Base-by-base conservation (phyloP, 2,888 invertebrate species). In the Drosophila pseudotalamancana region DNA sequence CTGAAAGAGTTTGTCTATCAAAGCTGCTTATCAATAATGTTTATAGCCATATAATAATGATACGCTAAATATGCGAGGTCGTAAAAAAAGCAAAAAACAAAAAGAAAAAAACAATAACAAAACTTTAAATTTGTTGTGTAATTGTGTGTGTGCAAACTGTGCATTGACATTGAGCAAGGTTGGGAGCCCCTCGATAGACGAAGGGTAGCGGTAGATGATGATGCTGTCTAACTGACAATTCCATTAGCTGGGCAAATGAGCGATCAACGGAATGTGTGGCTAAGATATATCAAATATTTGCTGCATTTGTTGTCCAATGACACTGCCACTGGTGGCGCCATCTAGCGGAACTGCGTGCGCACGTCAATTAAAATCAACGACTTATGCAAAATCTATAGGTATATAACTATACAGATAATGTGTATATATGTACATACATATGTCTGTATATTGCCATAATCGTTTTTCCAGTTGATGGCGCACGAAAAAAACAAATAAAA, bases 101-200 rank as follows among this genome's bases (percentile, higher is more conserved):
- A 45, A 16, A 31, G 11, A 19, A 19, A 35, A 25, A 21, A 34
- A 43, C 40, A 31, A 54, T 18, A 34, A 50, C 40, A 51, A 68
- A 31, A 25, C 19, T 50, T 50, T 42, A 43, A 55, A 4, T 61
- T 60, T 14, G 39, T 65, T 65, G 29, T 45, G 60, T 60, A 75
- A 79, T 83, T 79, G 75, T 71, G 68, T 65, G 54, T 34, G 68
- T 65, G 54, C 37, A 34, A 55, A 31, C 39, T 50, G 35, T 61
- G 65, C 61, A 50, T 55, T 59, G 82, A 64, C 86, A 71, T 82
- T 76, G 65, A 46, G 19, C 65, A 86, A 79, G 79, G 80, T 79
- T 71, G 62, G 42, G 37, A 9, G 31, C 31, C 34, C 21, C 18
- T 45, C 31, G 4, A 60, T 27, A 50, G 54, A 16, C 46, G 31